Evolutionary conservation across 2,113 vertebrate genomes (phyloP), one percentile per base, ranked within the genome.

Genomic region (Copsychus sechellarum): DNA sequence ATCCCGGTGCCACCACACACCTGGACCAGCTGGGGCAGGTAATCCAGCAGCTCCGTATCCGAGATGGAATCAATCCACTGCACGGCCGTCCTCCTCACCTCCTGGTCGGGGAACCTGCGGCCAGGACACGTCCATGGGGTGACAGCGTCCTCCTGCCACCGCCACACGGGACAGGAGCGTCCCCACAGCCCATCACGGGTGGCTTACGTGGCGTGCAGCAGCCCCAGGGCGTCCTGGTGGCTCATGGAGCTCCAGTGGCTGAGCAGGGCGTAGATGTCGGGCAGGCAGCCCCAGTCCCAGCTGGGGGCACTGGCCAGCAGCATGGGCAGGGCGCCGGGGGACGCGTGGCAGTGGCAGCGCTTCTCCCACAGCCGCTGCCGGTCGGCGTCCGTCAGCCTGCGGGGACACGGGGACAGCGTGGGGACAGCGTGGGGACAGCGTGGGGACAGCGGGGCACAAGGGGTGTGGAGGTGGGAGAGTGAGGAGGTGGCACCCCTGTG

Each of bases 31-130:
- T 99, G 99, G 38, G 99, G 99, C 84, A 99, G 97, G 96, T 99
- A 99, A 96, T 99, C 99, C 24, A 99, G 97, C 66, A 99, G 98
- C 95, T 99, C 99, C 0, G 98, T 95, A 40, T 99, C 99, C 0
- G 99, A 99, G 90, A 99, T 99, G 6, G 99, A 98, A 95, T 99
- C 99, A 29, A 99, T 99, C 99, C 99, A 99, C 91, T 99, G 98
- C 38, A 99, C 99, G 0, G 99, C 99, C 4, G 99, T 99, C 53
- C 98, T 98, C 45, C 99, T 98, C 78, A 99, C 98, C 97, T 99
- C 99, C 97, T 99, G 99, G 95, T 99, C 99, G 0, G 99, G 99
- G 94, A 99, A 99, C 61, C 99, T 99, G 92, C 8, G 17, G 43
- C 21, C 7, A 0, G 48, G 24, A 57, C 43, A 11, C 2, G 16